Base-by-base conservation (phyloP, 2,113 vertebrate species). In the Thunnus thynnus region DNA sequence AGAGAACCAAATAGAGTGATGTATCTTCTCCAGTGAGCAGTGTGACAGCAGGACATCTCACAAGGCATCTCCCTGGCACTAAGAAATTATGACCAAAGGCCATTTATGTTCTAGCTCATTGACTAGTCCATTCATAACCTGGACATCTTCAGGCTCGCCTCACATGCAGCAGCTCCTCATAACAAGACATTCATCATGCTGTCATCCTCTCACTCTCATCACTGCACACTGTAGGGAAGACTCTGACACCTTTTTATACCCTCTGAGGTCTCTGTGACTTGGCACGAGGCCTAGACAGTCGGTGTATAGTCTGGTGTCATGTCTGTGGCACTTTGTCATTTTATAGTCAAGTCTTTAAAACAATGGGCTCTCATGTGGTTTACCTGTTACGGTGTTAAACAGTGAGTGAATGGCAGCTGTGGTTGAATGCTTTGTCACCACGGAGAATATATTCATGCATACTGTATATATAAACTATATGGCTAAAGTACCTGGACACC, bases 81-180 rank as follows among this genome's bases (percentile, higher is more conserved):
- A 50, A 78, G 74, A 70, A 88, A 87, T 87, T 76, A 89, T 69
- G 77, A 86, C 78, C 84, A 74, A 80, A 85, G 85, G 90, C 76
- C 85, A 62, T 83, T 89, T 68, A 60, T 75, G 90, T 86, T 91
- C 73, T 46, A 75, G 70, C 89, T 90, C 86, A 75, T 78, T 86
- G 86, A 88, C 80, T 54, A 48, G 66, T 83, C 67, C 89, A 87
- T 93, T 88, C 86, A 92, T 90, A 93, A 92, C 84, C 66, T 78
- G 83, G 86, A 83, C 77, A 13, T 88, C 74, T 91, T 69, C 56
- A 79, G 69, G 72, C 71, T 73, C 14, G 56, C 63, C 83, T 87
- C 65, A 41, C 79, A 55, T 61, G 20, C 76, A 56, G 86, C 88
- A 36, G 64, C 78, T 2, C 64, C 76, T 82, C 80, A 52, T 58